These are phyloP conservation scores for Notamacropus eugenii DNA, from an alignment of 2,797 vertebrate species.

Conservation along the genomic window DNA sequence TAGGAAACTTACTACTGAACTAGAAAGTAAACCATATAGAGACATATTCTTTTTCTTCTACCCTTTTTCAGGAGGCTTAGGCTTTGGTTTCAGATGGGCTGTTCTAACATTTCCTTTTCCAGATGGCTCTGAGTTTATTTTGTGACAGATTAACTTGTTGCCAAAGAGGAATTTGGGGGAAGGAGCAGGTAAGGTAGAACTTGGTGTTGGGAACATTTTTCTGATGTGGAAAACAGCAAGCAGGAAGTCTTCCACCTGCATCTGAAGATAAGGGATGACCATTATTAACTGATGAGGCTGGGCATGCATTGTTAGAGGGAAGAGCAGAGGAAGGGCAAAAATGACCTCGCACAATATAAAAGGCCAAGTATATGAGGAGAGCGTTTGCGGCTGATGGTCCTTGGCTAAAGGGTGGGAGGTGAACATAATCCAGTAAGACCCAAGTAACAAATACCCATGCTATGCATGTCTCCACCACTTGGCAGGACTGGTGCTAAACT, in stretches of 20 bases:
- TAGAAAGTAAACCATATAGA: not conserved
- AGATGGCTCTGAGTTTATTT: not conserved
- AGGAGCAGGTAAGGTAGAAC: conserved; percentile 1
- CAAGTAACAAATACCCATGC: not conserved
- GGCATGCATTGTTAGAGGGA: not conserved
- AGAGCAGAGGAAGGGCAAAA: not conserved
- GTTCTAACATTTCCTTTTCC: not conserved
- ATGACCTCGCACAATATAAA: not conserved
- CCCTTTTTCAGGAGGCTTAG: not conserved
- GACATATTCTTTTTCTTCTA: not conserved
- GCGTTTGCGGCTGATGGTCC: not conserved
- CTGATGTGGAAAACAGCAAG: not conserved
- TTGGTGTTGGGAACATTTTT: conserved; percentile 24
- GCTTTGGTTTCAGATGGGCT: not conserved
- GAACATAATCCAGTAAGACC: not conserved
- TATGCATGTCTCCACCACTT: not conserved
- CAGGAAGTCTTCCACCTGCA: not conserved
- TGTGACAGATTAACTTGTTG: not conserved
- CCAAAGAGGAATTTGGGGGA: not conserved
- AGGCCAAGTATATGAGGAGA: not conserved
- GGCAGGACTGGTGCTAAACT: not conserved
- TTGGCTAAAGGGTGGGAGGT: conserved; percentile 11
- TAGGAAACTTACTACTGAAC: not conserved
- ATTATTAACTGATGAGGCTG: not conserved
- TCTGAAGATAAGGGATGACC: not conserved